Base-by-base conservation (phyloP, 2,888 invertebrate genomes). In the Andrena praecox region DNA sequence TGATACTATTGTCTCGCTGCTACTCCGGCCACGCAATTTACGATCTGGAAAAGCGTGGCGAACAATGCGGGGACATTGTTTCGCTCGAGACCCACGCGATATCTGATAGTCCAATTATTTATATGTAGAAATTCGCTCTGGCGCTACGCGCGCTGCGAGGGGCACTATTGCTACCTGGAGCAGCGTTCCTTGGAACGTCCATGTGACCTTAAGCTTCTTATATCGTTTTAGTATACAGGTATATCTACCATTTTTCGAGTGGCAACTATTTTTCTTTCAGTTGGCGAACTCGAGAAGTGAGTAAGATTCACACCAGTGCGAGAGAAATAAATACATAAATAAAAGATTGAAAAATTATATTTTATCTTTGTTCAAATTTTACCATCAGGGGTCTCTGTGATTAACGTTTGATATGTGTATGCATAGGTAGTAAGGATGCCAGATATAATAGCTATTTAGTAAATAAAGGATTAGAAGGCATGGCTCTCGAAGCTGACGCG, bases 61-160 rank as follows among this genome's bases (percentile, higher is more conserved):
- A 42, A 77, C 77, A 72, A 77, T 66, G 48, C 64, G 27, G 64
- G 27, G 29, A 66, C 64, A 52, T 66, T 77, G 73, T 73, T 60
- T 59, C 56, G 48, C 12, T 4, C 20, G 24, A n/a, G 42, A 6
- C 29, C 20, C 8, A 42, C 24, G 48, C 16, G 73, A 35, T 73
- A 66, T 59, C 74, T 59, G 64, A 77, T 77, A 48, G 50, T 50
- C 64, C 50, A 73, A 72, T 77, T 77, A 77, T 77, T 77, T 72
- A 72, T 48, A 29, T 4, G n/a, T 5, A 50, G 33, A 42, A 54
- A 54, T 66, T 66, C 42, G 10, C 20, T 42, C 27, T 24, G 31
- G 24, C 24, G 33, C 31, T 54, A 33, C 16, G 6, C 7, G 2
- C 8, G 16, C 6, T 52, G 27, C 35, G 33, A 12, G 12, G 1